Evolutionary conservation across 1,140 invertebrate genomes (phyloP).

Genomic region (Sogatella furcifera): DNA sequence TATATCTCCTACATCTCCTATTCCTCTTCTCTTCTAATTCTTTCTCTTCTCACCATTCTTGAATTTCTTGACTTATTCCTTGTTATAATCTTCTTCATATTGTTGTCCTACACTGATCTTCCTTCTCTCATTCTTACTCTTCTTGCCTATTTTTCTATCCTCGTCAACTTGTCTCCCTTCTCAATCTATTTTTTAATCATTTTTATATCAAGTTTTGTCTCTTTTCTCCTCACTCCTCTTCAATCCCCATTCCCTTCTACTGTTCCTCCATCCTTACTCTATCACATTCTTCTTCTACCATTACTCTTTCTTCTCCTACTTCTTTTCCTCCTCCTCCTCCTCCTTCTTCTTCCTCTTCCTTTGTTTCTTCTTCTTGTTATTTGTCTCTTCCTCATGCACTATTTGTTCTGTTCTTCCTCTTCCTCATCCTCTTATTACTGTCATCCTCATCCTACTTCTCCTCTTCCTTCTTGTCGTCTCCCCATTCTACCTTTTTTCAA

Average conservation of each 20-base stretch:
- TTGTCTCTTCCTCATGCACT: too few relatives aligned
- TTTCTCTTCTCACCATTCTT: too few relatives aligned
- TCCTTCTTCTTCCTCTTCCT: neutral
- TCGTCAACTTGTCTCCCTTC: neutral
- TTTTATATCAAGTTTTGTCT: neutral
- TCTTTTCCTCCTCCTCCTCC: neutral
- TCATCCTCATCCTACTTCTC: neutral
- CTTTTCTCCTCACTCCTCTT: neutral
- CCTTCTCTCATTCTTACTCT: neutral
- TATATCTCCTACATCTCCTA: too few relatives aligned
- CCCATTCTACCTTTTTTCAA: too few relatives aligned
- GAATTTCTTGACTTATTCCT: too few relatives aligned
- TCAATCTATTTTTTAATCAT: slow-evolving; percentile 3
- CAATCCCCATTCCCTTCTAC: neutral
- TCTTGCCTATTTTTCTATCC: neutral
- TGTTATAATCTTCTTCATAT: too few relatives aligned
- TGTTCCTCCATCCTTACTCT: neutral
- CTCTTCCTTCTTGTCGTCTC: neutral
- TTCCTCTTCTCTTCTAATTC: too few relatives aligned
- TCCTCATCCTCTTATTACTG: neutral
- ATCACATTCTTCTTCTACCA: neutral
- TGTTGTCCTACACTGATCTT: neutral
- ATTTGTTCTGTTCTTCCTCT: too few relatives aligned
- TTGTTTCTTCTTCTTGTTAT: too few relatives aligned
- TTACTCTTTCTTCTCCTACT: neutral